These are phyloP conservation scores for Tinea trinotella DNA, from an alignment of 2,888 invertebrate species.

Conservation along the genomic window DNA sequence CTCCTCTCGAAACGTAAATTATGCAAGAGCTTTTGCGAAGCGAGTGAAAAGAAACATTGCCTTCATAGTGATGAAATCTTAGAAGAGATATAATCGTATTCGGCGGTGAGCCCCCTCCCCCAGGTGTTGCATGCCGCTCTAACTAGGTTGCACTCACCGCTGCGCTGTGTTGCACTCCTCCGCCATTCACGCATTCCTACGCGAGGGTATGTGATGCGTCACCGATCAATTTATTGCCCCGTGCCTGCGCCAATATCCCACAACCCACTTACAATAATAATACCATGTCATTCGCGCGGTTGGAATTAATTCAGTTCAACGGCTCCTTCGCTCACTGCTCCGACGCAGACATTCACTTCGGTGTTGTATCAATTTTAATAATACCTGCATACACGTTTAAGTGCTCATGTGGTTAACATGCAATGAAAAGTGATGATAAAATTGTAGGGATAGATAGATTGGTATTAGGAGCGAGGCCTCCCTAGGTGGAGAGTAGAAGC, in stretches of 20 bases:
- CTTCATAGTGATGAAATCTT: slow-evolving; percentile 43
- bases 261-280: not conserved
- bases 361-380: no score
- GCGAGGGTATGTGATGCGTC: slow-evolving; percentile 9
- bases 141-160: slow-evolving; percentile 13
- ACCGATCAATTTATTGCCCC: not conserved
- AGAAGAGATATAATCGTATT: slow-evolving; percentile 51
- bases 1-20: not conserved
- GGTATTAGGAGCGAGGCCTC: slow-evolving; percentile 31
- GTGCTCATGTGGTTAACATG: no score
- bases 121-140: slow-evolving; percentile 31
- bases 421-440: not conserved
- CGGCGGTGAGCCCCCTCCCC: slow-evolving; percentile 46
- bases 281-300: not conserved
- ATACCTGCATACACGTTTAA: no score
- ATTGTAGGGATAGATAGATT: slow-evolving; percentile 11
- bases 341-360: no score
- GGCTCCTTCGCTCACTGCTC: not conserved
- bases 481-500: slow-evolving; percentile 48
- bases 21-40: slow-evolving; percentile 28
- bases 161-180: not conserved
- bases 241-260: not conserved
- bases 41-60: slow-evolving; percentile 24
- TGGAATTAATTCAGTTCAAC: not conserved
- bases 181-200: not conserved